Conservation (phyloP, 2,888 invertebrate species). For the Archips xylosteana region DNA sequence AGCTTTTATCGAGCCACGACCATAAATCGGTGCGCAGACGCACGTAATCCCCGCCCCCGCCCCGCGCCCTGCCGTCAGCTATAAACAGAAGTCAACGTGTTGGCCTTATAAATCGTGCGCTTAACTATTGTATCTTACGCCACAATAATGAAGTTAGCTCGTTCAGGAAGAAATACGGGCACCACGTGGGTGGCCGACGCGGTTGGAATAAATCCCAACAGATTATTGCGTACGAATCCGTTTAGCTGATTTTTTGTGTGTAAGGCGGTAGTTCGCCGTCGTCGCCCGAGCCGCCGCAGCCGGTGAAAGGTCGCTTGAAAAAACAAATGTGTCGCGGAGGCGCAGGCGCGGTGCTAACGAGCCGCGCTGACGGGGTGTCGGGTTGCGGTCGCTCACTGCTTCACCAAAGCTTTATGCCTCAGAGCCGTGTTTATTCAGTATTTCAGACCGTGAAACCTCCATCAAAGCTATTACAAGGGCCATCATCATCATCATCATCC, state of each 20-base stretch:
- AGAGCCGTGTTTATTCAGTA: not conserved
- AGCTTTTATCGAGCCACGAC: conserved; percentile 82
- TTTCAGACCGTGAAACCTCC: not conserved
- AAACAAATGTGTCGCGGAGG: conserved; percentile 64
- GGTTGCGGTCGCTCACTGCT: conserved; percentile 48
- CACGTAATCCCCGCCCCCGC: conserved; percentile 81
- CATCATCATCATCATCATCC: too few species aligned
- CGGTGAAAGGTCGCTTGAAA: conserved; percentile 77
- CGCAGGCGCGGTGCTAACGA: conserved; percentile 41
- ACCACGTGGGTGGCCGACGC: conserved; percentile 82
- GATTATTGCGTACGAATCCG: conserved; percentile 78
- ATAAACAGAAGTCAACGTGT: conserved; percentile 86
- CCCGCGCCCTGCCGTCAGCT: conserved; percentile 76
- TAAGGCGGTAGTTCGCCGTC: conserved; percentile 66
- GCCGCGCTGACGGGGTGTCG: conserved; percentile 55
- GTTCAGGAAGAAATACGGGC: conserved; percentile 82
- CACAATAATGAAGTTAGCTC: conserved; percentile 86
- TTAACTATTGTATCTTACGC: conserved; percentile 85
- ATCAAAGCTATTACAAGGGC: not conserved
- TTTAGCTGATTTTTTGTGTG: conserved; percentile 76
- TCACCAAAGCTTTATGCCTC: conserved; percentile 12
- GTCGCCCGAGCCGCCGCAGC: conserved; percentile 66
- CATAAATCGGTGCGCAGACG: conserved; percentile 83
- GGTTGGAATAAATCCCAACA: conserved; percentile 76
- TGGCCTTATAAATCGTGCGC: conserved; percentile 85